Percentiles rank a stretch among this genome's conserved stretches.
Evolutionary conservation across 2,888 invertebrate genomes (phyloP).

Genomic region (Venusia cambrica): DNA sequence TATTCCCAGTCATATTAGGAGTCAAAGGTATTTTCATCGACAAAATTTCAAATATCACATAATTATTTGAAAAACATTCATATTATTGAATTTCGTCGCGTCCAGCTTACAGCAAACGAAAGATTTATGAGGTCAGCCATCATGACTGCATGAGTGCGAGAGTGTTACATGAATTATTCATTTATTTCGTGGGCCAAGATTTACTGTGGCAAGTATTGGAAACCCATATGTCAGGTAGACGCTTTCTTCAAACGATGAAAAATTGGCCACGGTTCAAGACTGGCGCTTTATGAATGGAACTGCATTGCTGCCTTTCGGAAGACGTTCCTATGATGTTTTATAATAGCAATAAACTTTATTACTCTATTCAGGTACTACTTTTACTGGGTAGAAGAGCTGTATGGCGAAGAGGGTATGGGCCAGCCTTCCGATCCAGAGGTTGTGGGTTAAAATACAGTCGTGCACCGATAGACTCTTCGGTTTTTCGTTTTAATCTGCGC

Average conservation of each 20-base stretch:
- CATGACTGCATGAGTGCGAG: constrained; percentile 20
- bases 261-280: constrained; percentile 22
- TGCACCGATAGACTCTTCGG: too few species aligned
- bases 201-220: constrained; percentile 25
- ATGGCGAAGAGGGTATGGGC: too few species aligned
- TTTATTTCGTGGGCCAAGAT: constrained; percentile 17
- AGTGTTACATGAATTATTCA: constrained; percentile 24
- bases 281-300: constrained; percentile 10
- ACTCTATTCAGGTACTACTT: too few species aligned
- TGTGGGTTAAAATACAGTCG: too few species aligned
- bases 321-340: too few species aligned
- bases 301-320: too few species aligned
- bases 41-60: constrained; percentile 1
- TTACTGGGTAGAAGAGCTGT: too few species aligned
- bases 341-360: too few species aligned
- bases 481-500: too few species aligned
- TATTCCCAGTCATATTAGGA: too few species aligned
- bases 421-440: too few species aligned
- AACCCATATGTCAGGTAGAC: constrained; percentile 28
- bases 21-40: too few species aligned
- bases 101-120: constrained; percentile 19
- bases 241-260: constrained; percentile 20
- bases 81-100: constrained; percentile 20
- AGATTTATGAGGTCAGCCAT: constrained; percentile 25
- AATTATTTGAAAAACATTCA: constrained; percentile 17